Evolutionary conservation across 2,113 vertebrate species (phyloP), one percentile per base, ranked within the genome.

Genomic region (Pipa parva): DNA sequence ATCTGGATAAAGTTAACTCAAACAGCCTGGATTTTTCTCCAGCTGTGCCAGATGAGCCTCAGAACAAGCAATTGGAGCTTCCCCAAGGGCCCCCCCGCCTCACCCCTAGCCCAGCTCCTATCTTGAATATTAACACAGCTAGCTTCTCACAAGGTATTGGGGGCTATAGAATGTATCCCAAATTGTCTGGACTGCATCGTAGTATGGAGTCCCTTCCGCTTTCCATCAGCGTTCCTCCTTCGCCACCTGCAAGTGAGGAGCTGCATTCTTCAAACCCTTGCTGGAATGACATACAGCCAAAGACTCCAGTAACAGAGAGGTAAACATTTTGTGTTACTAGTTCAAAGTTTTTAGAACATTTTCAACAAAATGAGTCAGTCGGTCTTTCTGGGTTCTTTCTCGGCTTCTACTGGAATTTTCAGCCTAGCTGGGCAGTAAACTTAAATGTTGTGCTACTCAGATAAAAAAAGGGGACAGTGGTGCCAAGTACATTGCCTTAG

Each of bases 121-220:
- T 94, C 66, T 91, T 97, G 75, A 95, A 94, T 63, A 92, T 97
- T 73, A 97, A 95, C 84, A 94, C 94, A 0, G 91, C 91, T 12
- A 87, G 88, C 78, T 97, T 96, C 82, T 90, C 90, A 9, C 88
- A 93, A 27, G 88, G 87, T 66, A 81, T 92, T 63, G 92, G 92
- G 57, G 79, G 87, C 0, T 76, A 86, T 54, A 85, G 91, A 75
- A 89, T 95, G 80, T 93, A 94, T 78, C 80, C 94, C 50, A 93
- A 95, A 50, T 84, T 97, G 72, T 93, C 94, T 0, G 81, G 94
- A 36, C 84, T 97, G 69, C 95, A 97, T 76, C 91, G 94, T 72
- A 98, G 95, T 80, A 92, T 98, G 92, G 95, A 98, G 84, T 97
- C 93, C 3, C 84, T 97, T 64, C 87, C 91, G 21, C 89, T 95